These are phyloP conservation scores for Oxycera nigricornis DNA, from an alignment of 2,888 invertebrate species.

Conservation along the genomic window DNA sequence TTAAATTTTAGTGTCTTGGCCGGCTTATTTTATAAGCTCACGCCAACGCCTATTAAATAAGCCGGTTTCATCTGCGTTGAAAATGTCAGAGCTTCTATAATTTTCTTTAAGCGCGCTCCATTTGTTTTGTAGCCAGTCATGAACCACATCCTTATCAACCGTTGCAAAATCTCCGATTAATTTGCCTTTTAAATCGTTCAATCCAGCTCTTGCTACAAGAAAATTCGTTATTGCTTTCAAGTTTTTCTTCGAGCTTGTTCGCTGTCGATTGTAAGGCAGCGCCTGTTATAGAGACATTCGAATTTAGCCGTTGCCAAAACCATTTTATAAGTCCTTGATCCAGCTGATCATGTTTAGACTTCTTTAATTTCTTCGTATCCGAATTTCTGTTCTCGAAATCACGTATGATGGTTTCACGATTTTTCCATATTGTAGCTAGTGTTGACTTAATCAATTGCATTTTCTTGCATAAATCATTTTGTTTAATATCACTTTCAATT, in stretches of 20 bases:
- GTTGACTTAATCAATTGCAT: neutral
- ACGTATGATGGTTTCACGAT: neutral
- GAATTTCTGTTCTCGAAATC: slow-evolving; percentile 1
- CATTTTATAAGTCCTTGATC: slow-evolving; percentile 9
- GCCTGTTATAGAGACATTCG: neutral
- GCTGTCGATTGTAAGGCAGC: slow-evolving; percentile 10
- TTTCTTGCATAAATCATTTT: slow-evolving; percentile 2
- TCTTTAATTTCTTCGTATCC: slow-evolving; percentile 3
- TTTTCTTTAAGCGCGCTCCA: neutral
- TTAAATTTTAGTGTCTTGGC: neutral
- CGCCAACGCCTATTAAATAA: slow-evolving; percentile 6
- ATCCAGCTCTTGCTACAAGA: slow-evolving; percentile 1
- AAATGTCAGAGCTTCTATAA: neutral
- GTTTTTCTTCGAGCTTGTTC: neutral
- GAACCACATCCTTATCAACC: neutral
- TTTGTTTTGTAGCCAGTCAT: neutral
- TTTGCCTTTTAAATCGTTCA: neutral
- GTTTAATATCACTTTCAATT: neutral
- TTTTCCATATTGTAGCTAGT: neutral
- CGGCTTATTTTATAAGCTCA: too few relatives aligned
- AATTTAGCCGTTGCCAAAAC: neutral
- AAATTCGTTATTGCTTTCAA: neutral
- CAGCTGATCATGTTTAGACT: neutral
- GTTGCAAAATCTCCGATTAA: neutral
- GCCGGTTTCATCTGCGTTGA: slow-evolving; percentile 9